Evolutionary conservation across 1,140 invertebrate genomes (phyloP).

Genomic region (Neocloeon triangulifer): DNA sequence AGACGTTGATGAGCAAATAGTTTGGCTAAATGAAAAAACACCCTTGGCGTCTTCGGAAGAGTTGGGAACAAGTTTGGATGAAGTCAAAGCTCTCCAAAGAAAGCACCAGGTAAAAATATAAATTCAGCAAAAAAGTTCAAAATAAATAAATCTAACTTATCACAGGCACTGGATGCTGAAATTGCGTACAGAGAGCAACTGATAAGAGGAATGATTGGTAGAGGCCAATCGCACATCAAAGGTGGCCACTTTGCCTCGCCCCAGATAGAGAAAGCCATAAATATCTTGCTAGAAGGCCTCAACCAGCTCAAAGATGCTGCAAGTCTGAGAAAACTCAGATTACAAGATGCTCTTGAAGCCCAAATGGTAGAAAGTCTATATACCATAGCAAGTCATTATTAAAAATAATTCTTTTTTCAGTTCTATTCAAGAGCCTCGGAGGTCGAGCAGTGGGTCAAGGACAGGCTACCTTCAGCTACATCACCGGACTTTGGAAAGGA

Average conservation of each 20-base stretch:
- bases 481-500: conserved; percentile 65
- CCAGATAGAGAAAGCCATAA: conserved; percentile 39
- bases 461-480: conserved; percentile 50
- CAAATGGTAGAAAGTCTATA: conserved; percentile 34
- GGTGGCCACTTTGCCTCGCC: conserved; percentile 59
- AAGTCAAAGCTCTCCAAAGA: conserved; percentile 91
- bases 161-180: conserved; percentile 51
- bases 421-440: conserved; percentile 73
- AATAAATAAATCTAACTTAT: background rate
- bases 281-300: conserved; percentile 37
- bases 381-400: background rate
- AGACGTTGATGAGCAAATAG: conserved; percentile 67
- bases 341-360: conserved; percentile 64
- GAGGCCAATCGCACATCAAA: conserved; percentile 55
- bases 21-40: conserved; percentile 71
- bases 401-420: conserved; percentile 17
- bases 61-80: conserved; percentile 53
- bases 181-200: conserved; percentile 60
- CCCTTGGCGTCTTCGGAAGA: conserved; percentile 56
- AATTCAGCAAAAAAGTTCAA: background rate
- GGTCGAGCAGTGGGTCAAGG: conserved; percentile 66
- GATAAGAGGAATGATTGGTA: conserved; percentile 38
- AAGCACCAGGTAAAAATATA: conserved; percentile 50
- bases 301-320: conserved; percentile 42
- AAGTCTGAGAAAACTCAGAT: conserved; percentile 37